A percentile compares a stretch with the other conserved stretches of the same genome.
phyloP scores from a whole-genome alignment of 1,140 invertebrate genomes.

The Chrysomallon squamiferum region DNA sequence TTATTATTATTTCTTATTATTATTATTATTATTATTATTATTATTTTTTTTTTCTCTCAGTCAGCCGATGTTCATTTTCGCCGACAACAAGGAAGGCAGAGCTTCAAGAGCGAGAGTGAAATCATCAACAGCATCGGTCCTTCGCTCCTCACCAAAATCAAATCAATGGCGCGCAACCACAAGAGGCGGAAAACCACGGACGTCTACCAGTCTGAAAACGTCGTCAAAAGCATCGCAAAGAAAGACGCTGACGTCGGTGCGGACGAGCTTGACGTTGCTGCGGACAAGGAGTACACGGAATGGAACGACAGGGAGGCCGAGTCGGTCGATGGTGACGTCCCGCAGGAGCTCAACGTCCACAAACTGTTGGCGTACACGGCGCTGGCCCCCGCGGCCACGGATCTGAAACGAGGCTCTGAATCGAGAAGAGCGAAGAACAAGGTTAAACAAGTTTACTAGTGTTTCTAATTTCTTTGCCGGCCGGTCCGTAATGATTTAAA shows the following conservation, averaged over 20 bases:
- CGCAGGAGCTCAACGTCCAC: not conserved
- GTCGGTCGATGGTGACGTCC: not conserved
- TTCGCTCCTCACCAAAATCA: not conserved
- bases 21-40: too few species aligned
- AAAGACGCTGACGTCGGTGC: not conserved
- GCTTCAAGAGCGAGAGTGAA: not conserved
- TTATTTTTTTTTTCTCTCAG: too few species aligned
- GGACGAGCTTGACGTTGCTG: not conserved
- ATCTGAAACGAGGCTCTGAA: not conserved
- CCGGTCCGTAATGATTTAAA: too few species aligned
- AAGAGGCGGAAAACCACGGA: not conserved
- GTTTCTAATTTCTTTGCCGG: too few species aligned
- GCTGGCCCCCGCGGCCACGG: not conserved
- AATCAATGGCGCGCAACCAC: not conserved
- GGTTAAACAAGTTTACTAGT: too few species aligned
- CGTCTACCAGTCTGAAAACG: not conserved
- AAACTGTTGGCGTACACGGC: not conserved
- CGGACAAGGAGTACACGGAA: too few species aligned
- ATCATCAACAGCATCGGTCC: not conserved
- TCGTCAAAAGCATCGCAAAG: not conserved
- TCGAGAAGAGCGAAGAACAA: too few species aligned
- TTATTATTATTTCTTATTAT: too few species aligned
- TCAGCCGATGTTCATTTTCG: not conserved
- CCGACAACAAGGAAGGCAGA: not conserved
- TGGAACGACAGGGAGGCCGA: too few species aligned